Percentiles rank a stretch among this genome's conserved stretches.
These are phyloP conservation scores for Collichthys lucidus DNA, from an alignment of 2,113 vertebrate genomes.

Conservation along the genomic window DNA sequence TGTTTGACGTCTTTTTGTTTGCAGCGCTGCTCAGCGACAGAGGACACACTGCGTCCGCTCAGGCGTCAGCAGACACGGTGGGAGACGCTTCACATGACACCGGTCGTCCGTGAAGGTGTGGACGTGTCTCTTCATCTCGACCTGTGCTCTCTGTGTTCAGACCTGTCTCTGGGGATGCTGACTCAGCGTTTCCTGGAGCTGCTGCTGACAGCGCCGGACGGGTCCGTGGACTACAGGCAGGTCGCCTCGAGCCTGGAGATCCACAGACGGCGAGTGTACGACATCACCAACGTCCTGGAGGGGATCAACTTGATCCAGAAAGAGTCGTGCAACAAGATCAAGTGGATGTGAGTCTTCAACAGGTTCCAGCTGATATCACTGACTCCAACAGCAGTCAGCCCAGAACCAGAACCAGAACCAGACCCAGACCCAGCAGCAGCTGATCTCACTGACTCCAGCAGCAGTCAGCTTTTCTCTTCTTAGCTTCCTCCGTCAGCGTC, in stretches of 20 bases:
- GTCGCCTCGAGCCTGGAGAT: slow-evolving; percentile 84
- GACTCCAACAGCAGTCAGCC: too few relatives aligned
- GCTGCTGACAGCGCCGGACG: slow-evolving; percentile 84
- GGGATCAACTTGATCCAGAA: slow-evolving; percentile 89
- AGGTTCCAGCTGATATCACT: too few relatives aligned
- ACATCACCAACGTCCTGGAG: slow-evolving; percentile 91
- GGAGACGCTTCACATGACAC: neutral
- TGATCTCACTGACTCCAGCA: too few relatives aligned
- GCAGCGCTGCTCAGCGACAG: neutral
- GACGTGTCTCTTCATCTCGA: neutral
- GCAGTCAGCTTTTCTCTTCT: too few relatives aligned
- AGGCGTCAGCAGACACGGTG: neutral
- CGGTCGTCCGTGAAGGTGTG: too few relatives aligned
- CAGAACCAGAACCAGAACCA: too few relatives aligned
- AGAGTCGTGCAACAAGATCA: slow-evolving; percentile 87
- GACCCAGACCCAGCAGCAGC: too few relatives aligned
- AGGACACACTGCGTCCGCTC: accelerated
- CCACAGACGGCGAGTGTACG: slow-evolving; percentile 87
- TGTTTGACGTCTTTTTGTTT: too few relatives aligned
- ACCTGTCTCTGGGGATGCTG: slow-evolving; percentile 86
- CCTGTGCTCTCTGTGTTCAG: slow-evolving; percentile 68
- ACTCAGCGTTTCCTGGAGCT: slow-evolving; percentile 91
- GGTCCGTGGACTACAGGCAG: slow-evolving; percentile 89
- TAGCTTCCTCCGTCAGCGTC: too few relatives aligned
- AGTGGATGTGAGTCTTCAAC: slow-evolving; percentile 90